Conservation (phyloP, 2,113 vertebrate genomes). For the Vidua chalybeata region DNA sequence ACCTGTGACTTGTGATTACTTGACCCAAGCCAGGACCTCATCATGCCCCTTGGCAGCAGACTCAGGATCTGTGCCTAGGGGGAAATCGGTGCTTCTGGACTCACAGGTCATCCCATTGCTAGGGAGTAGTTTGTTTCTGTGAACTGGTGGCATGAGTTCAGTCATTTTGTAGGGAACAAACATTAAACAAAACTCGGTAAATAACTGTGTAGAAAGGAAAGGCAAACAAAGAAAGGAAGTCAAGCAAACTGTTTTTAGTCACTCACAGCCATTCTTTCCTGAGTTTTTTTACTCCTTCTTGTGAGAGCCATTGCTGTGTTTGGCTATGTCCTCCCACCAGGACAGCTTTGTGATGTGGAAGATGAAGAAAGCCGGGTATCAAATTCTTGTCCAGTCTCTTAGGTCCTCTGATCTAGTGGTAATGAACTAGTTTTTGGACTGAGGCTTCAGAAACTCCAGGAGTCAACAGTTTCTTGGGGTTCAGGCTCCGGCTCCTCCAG, state of each 20-base stretch:
- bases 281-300: not conserved
- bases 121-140: not conserved
- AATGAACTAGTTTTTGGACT: not conserved
- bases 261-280: not conserved
- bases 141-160: not conserved
- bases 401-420: not conserved
- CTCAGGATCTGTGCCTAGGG: accelerated
- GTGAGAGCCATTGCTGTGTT: not conserved
- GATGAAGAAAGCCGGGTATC: not conserved
- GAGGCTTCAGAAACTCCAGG: not conserved
- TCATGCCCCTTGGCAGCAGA: accelerated
- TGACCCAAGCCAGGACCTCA: not conserved
- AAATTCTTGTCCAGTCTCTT: not conserved
- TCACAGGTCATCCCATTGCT: not conserved
- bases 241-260: not conserved
- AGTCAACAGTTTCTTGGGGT: not conserved
- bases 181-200: not conserved
- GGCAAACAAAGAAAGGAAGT: not conserved
- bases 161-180: not conserved
- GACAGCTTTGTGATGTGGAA: not conserved
- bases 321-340: not conserved
- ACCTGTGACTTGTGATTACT: not conserved
- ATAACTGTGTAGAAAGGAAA: not conserved
- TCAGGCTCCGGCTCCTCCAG: not conserved
- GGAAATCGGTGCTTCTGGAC: not conserved